A percentile compares a stretch with the other conserved stretches of the same genome.
Evolutionary conservation across 2,797 vertebrate species (phyloP).

Genomic region (Bradypus variegatus): DNA sequence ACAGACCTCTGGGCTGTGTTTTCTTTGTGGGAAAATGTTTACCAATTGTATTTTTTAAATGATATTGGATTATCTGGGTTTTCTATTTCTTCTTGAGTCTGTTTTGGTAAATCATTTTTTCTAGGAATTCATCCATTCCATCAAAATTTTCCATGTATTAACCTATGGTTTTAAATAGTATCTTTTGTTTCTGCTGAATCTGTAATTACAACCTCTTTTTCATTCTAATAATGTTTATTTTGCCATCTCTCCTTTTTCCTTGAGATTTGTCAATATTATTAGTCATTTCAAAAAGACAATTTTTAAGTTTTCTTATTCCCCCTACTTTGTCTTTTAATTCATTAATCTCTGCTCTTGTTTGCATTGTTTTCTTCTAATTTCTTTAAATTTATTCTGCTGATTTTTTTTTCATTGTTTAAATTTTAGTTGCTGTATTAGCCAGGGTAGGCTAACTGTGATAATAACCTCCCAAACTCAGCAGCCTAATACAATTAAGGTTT

Average conservation of each 20-base stretch:
- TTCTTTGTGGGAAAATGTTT: background rate
- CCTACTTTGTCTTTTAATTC: background rate
- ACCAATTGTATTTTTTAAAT: background rate
- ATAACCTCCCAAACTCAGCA: background rate
- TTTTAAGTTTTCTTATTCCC: background rate
- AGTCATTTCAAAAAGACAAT: background rate
- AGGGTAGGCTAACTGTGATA: background rate
- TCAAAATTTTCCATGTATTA: background rate
- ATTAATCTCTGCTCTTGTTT: background rate
- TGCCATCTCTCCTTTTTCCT: background rate
- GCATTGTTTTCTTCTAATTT: background rate
- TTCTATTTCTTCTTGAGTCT: background rate
- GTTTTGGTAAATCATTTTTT: background rate
- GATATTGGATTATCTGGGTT: background rate
- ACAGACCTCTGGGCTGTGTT: background rate
- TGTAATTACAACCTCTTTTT: background rate
- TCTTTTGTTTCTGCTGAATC: background rate
- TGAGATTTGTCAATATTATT: background rate
- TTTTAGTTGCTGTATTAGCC: background rate
- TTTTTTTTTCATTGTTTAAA: background rate
- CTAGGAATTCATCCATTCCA: background rate
- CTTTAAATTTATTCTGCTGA: background rate
- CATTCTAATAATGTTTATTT: background rate
- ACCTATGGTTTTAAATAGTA: background rate
- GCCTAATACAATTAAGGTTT: background rate